Conservation (phyloP, 2,797 vertebrate species). For the Tenualosa ilisha region DNA sequence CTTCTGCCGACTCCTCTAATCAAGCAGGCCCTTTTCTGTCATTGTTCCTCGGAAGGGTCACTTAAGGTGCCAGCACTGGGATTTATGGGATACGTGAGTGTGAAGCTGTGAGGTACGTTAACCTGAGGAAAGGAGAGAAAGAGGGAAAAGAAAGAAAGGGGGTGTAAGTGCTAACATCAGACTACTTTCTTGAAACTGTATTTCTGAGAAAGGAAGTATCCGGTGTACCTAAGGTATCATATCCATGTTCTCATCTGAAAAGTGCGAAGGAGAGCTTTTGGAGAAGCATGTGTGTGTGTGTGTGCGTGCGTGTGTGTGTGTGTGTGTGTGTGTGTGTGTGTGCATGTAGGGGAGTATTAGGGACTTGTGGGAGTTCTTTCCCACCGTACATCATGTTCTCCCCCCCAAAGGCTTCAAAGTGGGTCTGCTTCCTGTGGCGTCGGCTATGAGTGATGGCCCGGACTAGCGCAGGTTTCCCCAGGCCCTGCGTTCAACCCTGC, state of each 20-base stretch:
- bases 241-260: neutral
- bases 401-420: slow-evolving; percentile 22
- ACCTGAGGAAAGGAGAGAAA: neutral
- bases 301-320: neutral
- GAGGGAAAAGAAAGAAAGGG: neutral
- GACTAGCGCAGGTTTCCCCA: neutral
- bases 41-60: neutral
- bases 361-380: slow-evolving; percentile 27
- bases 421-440: neutral
- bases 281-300: neutral
- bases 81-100: neutral
- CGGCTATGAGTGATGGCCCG: slow-evolving; percentile 34
- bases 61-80: neutral
- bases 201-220: slow-evolving; percentile 42
- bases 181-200: slow-evolving; percentile 9
- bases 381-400: slow-evolving; percentile 30
- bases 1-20: neutral
- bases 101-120: neutral
- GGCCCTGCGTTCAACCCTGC: neutral
- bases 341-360: neutral
- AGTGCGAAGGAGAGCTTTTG: neutral
- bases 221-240: neutral
- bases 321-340: slow-evolving; percentile 2
- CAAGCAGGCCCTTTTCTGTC: neutral
- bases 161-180: neutral